Percentiles rank a stretch among this genome's conserved stretches.
phyloP scores from a whole-genome alignment of 23 tunicate genomes.

The Halocynthia roretzi region DNA sequence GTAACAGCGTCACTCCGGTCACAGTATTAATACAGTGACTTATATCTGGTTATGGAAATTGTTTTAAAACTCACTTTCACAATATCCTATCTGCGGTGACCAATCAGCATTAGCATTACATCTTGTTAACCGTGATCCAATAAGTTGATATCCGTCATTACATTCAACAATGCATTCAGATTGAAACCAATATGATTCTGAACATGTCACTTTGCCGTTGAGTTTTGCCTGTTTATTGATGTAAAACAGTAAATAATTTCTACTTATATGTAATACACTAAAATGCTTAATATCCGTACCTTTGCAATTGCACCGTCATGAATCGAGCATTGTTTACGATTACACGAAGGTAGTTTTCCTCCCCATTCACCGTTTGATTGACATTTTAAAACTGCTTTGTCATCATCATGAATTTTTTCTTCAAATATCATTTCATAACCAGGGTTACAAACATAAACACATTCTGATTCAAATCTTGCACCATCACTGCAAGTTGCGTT shows the following conservation, averaged over 20 bases:
- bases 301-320: conserved; percentile 67
- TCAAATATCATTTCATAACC: conserved; percentile 58
- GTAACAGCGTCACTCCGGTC: no score
- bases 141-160: conserved; percentile 40
- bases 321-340: conserved; percentile 55
- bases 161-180: conserved; percentile 52
- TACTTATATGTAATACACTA: background rate
- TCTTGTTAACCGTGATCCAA: conserved; percentile 35
- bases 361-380: conserved; percentile 43
- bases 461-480: conserved; percentile 50
- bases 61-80: conserved; percentile 40
- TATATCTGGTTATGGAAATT: no score
- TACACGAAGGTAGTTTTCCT: conserved; percentile 46
- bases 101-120: conserved; percentile 47
- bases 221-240: conserved; percentile 33
- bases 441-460: conserved; percentile 50
- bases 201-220: conserved; percentile 44
- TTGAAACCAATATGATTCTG: conserved; percentile 32
- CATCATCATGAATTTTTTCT: conserved; percentile 11
- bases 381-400: conserved; percentile 35
- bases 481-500: conserved; percentile 58
- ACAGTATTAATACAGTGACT: no score
- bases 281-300: conserved; percentile 7
- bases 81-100: conserved; percentile 53
- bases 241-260: background rate